A percentile compares a stretch with the other conserved stretches of the same genome.
Evolutionary conservation across 2,113 vertebrate genomes (phyloP).

Genomic region (Rhizomys pruinosus): DNA sequence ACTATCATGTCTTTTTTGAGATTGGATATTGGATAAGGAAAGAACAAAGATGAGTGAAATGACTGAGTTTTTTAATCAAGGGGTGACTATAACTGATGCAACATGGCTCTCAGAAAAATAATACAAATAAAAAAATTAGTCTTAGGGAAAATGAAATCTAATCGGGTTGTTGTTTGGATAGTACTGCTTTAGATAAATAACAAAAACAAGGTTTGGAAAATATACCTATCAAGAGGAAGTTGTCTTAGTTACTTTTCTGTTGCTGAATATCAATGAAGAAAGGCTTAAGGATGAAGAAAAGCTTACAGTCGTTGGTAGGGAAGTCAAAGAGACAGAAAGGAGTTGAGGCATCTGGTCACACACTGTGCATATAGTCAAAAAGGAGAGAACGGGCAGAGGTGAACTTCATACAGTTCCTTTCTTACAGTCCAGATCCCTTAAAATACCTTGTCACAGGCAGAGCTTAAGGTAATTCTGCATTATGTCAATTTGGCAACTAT

Average conservation of each 20-base stretch:
- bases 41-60: neutral
- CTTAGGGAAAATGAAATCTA: neutral
- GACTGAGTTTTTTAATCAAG: neutral
- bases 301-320: neutral
- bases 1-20: neutral
- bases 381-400: neutral
- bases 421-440: neutral
- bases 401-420: neutral
- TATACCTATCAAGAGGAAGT: neutral
- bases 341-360: neutral
- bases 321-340: neutral
- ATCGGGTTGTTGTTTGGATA: neutral
- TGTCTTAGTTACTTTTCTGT: neutral
- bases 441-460: neutral
- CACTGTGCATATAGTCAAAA: neutral
- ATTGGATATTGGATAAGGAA: neutral
- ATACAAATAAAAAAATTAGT: neutral
- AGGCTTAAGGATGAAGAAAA: too few species aligned
- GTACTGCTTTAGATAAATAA: neutral
- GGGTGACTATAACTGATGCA: neutral
- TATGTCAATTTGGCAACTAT: neutral
- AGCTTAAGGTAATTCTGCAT: neutral
- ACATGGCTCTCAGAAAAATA: neutral
- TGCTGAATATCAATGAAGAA: neutral
- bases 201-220: neutral